These are phyloP conservation scores for Macrocentrus cingulum DNA, from an alignment of 1,140 invertebrate species.

Conservation along the genomic window DNA sequence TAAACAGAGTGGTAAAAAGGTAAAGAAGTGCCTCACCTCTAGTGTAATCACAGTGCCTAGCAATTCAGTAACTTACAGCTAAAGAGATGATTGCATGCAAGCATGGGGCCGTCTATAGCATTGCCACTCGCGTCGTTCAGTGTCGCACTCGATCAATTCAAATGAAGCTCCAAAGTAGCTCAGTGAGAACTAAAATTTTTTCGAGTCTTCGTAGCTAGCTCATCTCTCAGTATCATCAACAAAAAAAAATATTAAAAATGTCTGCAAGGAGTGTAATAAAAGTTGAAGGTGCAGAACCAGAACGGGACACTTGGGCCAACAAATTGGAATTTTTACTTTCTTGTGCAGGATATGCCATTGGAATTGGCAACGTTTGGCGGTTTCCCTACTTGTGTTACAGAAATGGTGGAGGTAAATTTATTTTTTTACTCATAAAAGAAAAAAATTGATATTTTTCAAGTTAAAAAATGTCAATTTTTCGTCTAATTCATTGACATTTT, in stretches of 20 bases:
- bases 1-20: no score
- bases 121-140: slow-evolving; percentile 13
- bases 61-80: no score
- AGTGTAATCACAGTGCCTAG: no score
- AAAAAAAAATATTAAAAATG: slow-evolving; percentile 17
- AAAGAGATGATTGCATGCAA: slow-evolving; percentile 41
- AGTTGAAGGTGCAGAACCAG: slow-evolving; percentile 29
- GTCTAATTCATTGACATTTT: no score
- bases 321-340: slow-evolving; percentile 75
- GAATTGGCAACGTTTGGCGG: slow-evolving; percentile 75
- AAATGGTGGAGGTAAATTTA: slow-evolving; percentile 63
- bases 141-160: background rate
- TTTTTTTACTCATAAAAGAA: background rate
- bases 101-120: slow-evolving; percentile 33
- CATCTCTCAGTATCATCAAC: slow-evolving; percentile 7
- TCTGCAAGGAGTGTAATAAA: no score
- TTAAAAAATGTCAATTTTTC: no score
- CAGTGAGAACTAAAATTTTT: background rate
- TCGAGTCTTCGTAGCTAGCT: background rate
- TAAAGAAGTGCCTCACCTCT: no score
- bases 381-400: slow-evolving; percentile 74
- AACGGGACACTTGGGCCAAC: slow-evolving; percentile 66
- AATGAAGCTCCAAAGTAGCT: background rate
- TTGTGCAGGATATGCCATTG: slow-evolving; percentile 74
- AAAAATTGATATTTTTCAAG: background rate